phyloP scores from a whole-genome alignment of 2,888 invertebrate genomes.

The Dryobotodes eremita region DNA sequence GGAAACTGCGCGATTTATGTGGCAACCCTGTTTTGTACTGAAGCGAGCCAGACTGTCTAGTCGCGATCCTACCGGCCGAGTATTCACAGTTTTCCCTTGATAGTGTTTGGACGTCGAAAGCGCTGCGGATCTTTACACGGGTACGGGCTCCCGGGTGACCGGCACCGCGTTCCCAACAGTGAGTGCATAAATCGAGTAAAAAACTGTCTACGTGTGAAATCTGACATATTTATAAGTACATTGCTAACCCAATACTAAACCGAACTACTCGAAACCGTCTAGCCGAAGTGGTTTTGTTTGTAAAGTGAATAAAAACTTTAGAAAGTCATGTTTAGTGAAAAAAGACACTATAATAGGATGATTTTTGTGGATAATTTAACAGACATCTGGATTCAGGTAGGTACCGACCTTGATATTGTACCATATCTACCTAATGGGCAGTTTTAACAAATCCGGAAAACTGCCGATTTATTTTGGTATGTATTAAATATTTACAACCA shows the following conservation, averaged over 20 bases:
- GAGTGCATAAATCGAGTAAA: background rate
- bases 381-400: slow-evolving; percentile 31
- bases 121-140: no score
- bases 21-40: slow-evolving; percentile 18
- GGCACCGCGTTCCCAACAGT: background rate
- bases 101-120: slow-evolving; percentile 16
- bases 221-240: background rate
- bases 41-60: background rate
- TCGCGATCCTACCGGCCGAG: background rate
- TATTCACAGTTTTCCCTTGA: background rate
- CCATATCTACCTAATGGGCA: background rate
- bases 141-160: background rate
- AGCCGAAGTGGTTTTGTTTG: slow-evolving; percentile 5
- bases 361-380: background rate
- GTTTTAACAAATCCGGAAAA: background rate
- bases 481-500: background rate
- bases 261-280: no score
- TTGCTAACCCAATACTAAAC: background rate
- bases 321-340: background rate
- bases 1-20: background rate
- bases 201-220: background rate
- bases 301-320: background rate
- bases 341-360: background rate
- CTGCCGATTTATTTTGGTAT: background rate
- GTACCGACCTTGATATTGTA: background rate